Evolutionary conservation across 2,113 vertebrate species (phyloP), one percentile per base, ranked within the genome.

Genomic region (Catharus bicknelli): DNA sequence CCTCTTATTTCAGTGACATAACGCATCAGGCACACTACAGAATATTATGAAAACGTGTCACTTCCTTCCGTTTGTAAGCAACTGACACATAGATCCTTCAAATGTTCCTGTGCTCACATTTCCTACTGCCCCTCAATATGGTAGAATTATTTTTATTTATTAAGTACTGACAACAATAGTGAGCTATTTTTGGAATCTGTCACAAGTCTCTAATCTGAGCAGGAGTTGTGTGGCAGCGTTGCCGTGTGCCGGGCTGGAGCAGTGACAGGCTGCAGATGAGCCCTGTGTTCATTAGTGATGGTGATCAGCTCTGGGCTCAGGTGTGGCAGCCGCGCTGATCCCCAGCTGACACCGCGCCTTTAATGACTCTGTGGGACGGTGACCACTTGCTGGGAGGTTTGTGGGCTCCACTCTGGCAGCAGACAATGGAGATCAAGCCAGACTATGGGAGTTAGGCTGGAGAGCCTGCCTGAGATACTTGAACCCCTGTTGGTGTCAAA

Each of bases 201-300:
- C 97, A 94, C 45, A 96, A 95, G 96, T 96, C 97, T 97, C 88
- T 97, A 22, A 96, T 97, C 93, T 96, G 27, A 86, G 45, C 96
- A 95, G 36, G 96, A 54, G 96, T 90, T 94, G 96, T 94, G 91
- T 83, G 59, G 77, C 96, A 84, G 90, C 88, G 86, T 78, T 88
- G 95, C 83, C 83, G 86, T 90, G 96, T 38, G 83, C 57, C 79
- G 57, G 95, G 94, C 94, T 92, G 57, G 94, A 94, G 96, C 91
- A 19, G 55, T 98, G 98, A 98, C 97, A 97, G 93, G 97, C 97
- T 76, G 97, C 97, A 97, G 97, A 97, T 96, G 97, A 98, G 97
- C 96, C 94, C 95, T 32, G 96, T 90, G 94, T 97, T 98, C 97
- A 97, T 97, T 98, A 98, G 97, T 58, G 95, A 92, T 95, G 97